These are phyloP conservation scores for Luffia ferchaultella DNA, from an alignment of 2,888 invertebrate species.

Conservation along the genomic window DNA sequence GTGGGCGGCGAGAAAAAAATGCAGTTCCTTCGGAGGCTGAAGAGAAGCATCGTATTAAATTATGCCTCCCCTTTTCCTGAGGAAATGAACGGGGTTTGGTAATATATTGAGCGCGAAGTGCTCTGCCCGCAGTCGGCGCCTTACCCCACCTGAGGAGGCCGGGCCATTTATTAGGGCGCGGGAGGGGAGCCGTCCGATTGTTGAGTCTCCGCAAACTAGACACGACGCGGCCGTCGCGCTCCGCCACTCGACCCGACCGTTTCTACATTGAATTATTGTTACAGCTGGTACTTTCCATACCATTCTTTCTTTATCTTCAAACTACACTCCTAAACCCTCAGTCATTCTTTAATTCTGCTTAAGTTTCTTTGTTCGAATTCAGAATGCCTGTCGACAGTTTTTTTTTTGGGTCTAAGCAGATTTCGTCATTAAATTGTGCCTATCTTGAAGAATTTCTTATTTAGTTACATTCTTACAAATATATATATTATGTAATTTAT, in stretches of 20 bases:
- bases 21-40: slow-evolving; percentile 5
- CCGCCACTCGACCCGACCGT: slow-evolving; percentile 5
- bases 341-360: not conserved
- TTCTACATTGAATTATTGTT: slow-evolving; percentile 6
- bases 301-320: not conserved
- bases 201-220: slow-evolving; percentile 6
- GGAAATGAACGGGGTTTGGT: slow-evolving; percentile 13
- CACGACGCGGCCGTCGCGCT: slow-evolving; percentile 7
- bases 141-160: slow-evolving; percentile 6
- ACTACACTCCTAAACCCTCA: not conserved
- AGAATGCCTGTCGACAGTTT: not conserved
- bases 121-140: slow-evolving; percentile 9
- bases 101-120: slow-evolving; percentile 19
- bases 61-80: slow-evolving; percentile 9
- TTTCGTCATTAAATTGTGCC: not conserved
- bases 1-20: slow-evolving; percentile 1
- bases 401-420: not conserved
- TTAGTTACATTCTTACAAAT: no score
- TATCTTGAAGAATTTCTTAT: no score
- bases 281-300: not conserved
- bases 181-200: slow-evolving; percentile 7
- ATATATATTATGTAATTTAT: no score
- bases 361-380: not conserved
- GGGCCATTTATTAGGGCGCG: slow-evolving; percentile 9
- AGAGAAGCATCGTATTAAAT: slow-evolving; percentile 12